These are phyloP conservation scores for Drosophila yakuba DNA, from an alignment of 1,140 invertebrate species.

Conservation along the genomic window DNA sequence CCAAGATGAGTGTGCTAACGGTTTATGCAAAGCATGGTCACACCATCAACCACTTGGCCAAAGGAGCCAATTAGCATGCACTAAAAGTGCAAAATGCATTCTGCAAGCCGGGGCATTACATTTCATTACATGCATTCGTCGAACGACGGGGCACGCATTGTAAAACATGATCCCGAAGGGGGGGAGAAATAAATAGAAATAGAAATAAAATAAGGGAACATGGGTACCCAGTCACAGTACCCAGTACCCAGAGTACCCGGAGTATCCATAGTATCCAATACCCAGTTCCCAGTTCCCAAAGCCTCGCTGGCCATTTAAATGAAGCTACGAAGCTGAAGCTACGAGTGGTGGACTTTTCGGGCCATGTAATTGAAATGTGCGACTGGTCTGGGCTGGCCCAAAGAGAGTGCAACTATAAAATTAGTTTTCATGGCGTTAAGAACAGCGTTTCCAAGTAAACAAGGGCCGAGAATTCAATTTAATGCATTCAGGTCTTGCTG, in stretches of 20 bases:
- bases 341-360: conserved; percentile 6
- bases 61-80: conserved; percentile 75
- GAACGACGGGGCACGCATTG: conserved; percentile 69
- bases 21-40: conserved; percentile 59
- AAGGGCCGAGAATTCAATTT: conserved; percentile 70
- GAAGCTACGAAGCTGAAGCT: conserved; percentile 39
- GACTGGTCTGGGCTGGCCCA: conserved; percentile 6
- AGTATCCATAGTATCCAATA: not conserved
- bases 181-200: conserved; percentile 10
- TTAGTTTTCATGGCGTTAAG: conserved; percentile 83
- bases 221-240: conserved; percentile 4
- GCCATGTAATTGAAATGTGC: conserved; percentile 75
- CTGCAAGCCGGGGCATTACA: conserved; percentile 58
- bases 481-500: conserved; percentile 64
- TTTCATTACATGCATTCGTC: conserved; percentile 56
- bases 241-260: not conserved
- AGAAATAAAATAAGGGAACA: conserved; percentile 45
- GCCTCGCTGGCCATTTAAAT: conserved; percentile 68
- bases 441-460: conserved; percentile 63
- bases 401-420: conserved; percentile 73
- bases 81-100: conserved; percentile 75
- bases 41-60: conserved; percentile 4
- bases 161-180: conserved; percentile 51
- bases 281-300: conserved; percentile 5
- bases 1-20: conserved; percentile 49